Conservation (phyloP, 92 coral and sea anemone species). For the Montipora capitata region DNA sequence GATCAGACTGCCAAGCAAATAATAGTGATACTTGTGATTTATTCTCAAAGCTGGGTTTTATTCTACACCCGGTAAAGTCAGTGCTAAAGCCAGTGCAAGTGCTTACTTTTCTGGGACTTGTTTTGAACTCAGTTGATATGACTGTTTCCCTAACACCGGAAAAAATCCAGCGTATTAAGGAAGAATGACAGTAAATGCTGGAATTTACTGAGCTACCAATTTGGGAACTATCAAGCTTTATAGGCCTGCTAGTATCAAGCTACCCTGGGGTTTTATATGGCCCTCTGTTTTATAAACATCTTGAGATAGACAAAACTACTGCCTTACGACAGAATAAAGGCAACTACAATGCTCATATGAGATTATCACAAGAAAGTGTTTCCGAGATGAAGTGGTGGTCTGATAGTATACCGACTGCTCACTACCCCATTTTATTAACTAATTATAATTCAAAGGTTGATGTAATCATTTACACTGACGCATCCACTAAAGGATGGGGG, state of each 20-base stretch:
- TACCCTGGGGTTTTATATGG: slow-evolving; percentile 44
- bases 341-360: slow-evolving; percentile 38
- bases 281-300: slow-evolving; percentile 19
- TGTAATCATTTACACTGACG: slow-evolving; percentile 59
- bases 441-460: slow-evolving; percentile 56
- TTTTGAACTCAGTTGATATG: not conserved
- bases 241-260: slow-evolving; percentile 36
- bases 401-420: slow-evolving; percentile 7
- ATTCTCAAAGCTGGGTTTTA: not conserved
- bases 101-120: not conserved
- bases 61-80: not conserved
- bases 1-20: slow-evolving; percentile 7
- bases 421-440: slow-evolving; percentile 33
- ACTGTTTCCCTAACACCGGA: not conserved
- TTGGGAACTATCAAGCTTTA: slow-evolving; percentile 31
- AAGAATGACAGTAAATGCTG: not conserved
- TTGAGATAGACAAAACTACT: slow-evolving; percentile 39
- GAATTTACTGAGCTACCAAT: not conserved
- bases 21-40: not conserved
- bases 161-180: not conserved
- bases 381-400: slow-evolving; percentile 48
- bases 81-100: not conserved
- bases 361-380: slow-evolving; percentile 21
- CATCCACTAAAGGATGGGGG: slow-evolving; percentile 60
- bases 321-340: slow-evolving; percentile 50